Base-by-base conservation (phyloP, 2,888 invertebrate genomes). In the Drosophila siamana region DNA sequence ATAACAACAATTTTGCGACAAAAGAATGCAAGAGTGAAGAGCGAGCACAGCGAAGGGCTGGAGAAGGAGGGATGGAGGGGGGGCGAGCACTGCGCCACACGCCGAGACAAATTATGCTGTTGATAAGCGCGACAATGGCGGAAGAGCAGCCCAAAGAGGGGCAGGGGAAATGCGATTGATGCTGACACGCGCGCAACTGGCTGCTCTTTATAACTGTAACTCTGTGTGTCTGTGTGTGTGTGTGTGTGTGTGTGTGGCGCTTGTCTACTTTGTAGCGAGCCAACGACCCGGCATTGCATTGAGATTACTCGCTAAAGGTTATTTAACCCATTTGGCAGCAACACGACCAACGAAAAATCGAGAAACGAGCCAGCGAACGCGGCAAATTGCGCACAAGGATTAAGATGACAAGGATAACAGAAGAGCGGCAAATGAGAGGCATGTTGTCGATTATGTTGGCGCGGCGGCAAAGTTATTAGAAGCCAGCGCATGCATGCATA, bases 81-180 rank as follows among this genome's bases (percentile, higher is more conserved):
- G 48, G 19, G 24, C 7, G 19, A 26, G n/a, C n/a, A 68, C 51
- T 71, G 71, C 69, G 79, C 61, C 69, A 71, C 71, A 85, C 72
- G 83, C 83, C 84, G 88, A 78, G 83, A 84, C 84, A 84, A 84
- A 84, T 88, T 88, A 88, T 86, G 73, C 80, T 82, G 88, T 86
- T 84, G 88, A 84, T 84, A 88, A 84, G 86, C 77, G 79, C 76
- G 71, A 82, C 83, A 82, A 83, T 74, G 60, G 85, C 76, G 78
- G 64, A 80, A 76, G 73, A 76, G 76, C 73, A 73, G 26, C n/a
- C n/a, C 11, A 0, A 22, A 40, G 6, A 15, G 43, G 13, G 52
- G 30, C 28, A 2, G 4, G 13, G 22, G 28, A 40, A 4, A 30
- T 36, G 47, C 24, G 19, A 72, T 72, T 83, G 87, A 78, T 70